These are phyloP conservation scores for Vanessa tameamea DNA, from an alignment of 1,140 invertebrate genomes.

Conservation along the genomic window DNA sequence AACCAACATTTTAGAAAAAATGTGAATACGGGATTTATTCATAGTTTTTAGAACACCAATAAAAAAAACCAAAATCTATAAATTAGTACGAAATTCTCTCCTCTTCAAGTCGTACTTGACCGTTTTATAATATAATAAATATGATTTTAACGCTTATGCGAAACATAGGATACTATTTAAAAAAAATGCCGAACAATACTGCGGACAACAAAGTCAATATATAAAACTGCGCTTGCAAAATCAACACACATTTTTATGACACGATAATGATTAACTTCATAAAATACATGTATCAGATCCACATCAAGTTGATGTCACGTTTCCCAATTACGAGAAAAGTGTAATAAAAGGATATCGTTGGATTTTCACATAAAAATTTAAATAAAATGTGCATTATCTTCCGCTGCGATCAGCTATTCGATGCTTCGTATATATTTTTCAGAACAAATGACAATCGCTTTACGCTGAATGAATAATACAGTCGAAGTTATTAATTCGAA, in stretches of 20 bases:
- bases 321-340: conserved; percentile 28
- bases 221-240: neutral
- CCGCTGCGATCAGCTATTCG: conserved; percentile 11
- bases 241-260: conserved; percentile 6
- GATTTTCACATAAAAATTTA: conserved; percentile 23
- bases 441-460: conserved; percentile 16
- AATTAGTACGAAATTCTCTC: no score
- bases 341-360: conserved; percentile 30
- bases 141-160: no score
- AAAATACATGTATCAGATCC: conserved; percentile 17
- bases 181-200: neutral
- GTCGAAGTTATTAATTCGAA: conserved; percentile 1
- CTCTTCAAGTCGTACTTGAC: no score
- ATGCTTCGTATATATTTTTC: conserved; percentile 4
- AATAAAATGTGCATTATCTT: conserved; percentile 34
- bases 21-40: no score
- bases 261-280: conserved; percentile 17
- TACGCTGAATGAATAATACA: conserved; percentile 9
- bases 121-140: no score
- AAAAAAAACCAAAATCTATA: no score
- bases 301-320: conserved; percentile 27
- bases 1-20: no score
- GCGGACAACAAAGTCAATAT: neutral
- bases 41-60: no score
- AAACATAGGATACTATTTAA: no score